phyloP scores from a whole-genome alignment of 2,797 vertebrate genomes.

The Pipistrellus nathusii region DNA sequence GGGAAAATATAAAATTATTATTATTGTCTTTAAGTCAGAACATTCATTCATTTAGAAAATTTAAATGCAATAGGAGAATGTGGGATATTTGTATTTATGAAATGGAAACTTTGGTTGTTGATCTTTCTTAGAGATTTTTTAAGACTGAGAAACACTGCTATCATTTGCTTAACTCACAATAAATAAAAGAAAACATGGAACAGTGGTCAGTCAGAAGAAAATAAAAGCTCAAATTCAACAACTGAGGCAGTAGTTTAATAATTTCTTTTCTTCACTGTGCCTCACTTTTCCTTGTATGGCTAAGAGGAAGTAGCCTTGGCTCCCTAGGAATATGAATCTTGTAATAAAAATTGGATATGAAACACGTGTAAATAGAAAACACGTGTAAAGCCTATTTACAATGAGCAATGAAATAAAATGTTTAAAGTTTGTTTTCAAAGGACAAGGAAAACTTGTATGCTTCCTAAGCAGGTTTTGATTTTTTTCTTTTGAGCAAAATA shows the following conservation, averaged over 20 bases:
- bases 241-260: background rate
- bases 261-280: background rate
- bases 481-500: conserved; percentile 41
- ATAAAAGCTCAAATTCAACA: background rate
- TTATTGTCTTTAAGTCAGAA: background rate
- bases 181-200: background rate
- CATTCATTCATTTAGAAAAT: conserved; percentile 53
- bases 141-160: background rate
- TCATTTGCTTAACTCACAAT: background rate
- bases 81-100: background rate
- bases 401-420: conserved; percentile 21
- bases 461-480: background rate
- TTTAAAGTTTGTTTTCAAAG: conserved; percentile 28
- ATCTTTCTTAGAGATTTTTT: background rate
- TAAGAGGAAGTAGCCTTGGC: conserved; percentile 6
- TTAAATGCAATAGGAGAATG: background rate
- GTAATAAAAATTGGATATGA: background rate
- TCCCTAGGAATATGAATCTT: conserved; percentile 3
- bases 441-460: background rate
- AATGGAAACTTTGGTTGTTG: background rate
- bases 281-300: background rate
- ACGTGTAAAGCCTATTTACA: background rate
- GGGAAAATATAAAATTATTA: background rate
- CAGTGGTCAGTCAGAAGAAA: background rate
- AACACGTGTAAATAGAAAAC: too few species aligned